Percentiles rank a stretch among this genome's conserved stretches.
Conservation (phyloP, 2,888 invertebrate species). For the Troides helena region DNA sequence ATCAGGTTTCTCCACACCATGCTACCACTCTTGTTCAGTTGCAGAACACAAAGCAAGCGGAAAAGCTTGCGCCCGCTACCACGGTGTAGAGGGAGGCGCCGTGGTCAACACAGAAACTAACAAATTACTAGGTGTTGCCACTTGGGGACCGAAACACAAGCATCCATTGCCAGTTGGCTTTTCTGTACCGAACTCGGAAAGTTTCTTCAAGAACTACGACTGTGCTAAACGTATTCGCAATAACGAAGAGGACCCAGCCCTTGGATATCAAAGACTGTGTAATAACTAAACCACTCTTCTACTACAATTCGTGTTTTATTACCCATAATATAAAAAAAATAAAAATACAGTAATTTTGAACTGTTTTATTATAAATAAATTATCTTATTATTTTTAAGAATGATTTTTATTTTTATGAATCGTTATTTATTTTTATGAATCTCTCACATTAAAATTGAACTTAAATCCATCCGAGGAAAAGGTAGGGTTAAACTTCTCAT, state of each 20-base stretch:
- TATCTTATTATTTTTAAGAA: not conserved
- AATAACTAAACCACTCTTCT: slow-evolving; percentile 20
- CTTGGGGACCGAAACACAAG: slow-evolving; percentile 48
- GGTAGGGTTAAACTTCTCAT: slow-evolving; percentile 60
- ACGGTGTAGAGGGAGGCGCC: slow-evolving; percentile 56
- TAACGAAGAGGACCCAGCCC: slow-evolving; percentile 27
- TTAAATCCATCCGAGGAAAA: slow-evolving; percentile 80
- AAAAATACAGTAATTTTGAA: slow-evolving; percentile 12
- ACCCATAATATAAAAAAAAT: slow-evolving; percentile 19
- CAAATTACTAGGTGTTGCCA: slow-evolving; percentile 53
- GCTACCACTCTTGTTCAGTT: slow-evolving; percentile 54
- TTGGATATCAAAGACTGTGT: slow-evolving; percentile 50
- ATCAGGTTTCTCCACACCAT: slow-evolving; percentile 49
- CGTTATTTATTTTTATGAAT: slow-evolving; percentile 28
- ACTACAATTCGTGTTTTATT: too few relatives aligned
- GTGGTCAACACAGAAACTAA: slow-evolving; percentile 41
- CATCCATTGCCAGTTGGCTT: slow-evolving; percentile 57
- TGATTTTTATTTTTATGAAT: slow-evolving; percentile 37
- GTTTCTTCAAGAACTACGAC: slow-evolving; percentile 47
- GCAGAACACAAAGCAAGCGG: slow-evolving; percentile 34
- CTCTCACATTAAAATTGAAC: slow-evolving; percentile 82
- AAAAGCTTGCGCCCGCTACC: slow-evolving; percentile 42
- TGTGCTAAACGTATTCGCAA: slow-evolving; percentile 53
- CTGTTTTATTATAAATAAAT: slow-evolving; percentile 2
- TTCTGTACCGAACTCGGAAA: slow-evolving; percentile 50